Base-by-base conservation (phyloP, 2,113 vertebrate species). In the Pundamilia nyererei region DNA sequence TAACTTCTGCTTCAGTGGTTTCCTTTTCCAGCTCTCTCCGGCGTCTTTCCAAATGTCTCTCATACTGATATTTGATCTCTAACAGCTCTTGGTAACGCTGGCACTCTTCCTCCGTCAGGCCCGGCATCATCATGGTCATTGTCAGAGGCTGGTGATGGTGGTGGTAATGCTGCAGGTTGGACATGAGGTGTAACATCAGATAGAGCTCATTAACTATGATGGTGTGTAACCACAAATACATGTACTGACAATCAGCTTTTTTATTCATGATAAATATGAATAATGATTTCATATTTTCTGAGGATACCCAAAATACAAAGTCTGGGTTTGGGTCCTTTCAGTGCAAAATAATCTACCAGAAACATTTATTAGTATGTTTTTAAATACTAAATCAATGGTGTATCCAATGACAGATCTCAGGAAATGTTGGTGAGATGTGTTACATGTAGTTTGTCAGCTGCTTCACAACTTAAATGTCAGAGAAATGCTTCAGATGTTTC, bases 11-110 rank as follows among this genome's bases (percentile, higher is more conserved):
- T 5, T 77, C 45, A 2, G 45, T 3, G 26, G 6, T 38, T 3
- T 51, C 79, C 0, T 9, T 85, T 24, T 1, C 47, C 0, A 13
- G 14, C 5, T 80, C 83, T 72, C 75, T 79, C 2, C 70, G 81
- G 3, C 19, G 7, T 38, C 79, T 84, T 17, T 90, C 26, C 1
- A 17, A 79, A 3, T 91, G 96, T 86, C 96, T 96, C 87, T 97
- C 97, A 15, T 97, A 93, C 75, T 97, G 97, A 62, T 97, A 96
- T 21, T 96, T 97, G 81, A 98, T 95, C 92, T 97, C 97, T 87
- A 97, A 94, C 40, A 98, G 95, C 94, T 97, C 97, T 1, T 96
- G 94, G 95, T 98, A 98, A 1, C 97, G 94, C 83, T 96, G 96
- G 1, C 95, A 97, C 90, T 98, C 97, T 6, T 97, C 97, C 6